A percentile compares a stretch with the other conserved stretches of the same genome.
Evolutionary conservation across 2,888 invertebrate species (phyloP).

Genomic region (Beris morrisii): DNA sequence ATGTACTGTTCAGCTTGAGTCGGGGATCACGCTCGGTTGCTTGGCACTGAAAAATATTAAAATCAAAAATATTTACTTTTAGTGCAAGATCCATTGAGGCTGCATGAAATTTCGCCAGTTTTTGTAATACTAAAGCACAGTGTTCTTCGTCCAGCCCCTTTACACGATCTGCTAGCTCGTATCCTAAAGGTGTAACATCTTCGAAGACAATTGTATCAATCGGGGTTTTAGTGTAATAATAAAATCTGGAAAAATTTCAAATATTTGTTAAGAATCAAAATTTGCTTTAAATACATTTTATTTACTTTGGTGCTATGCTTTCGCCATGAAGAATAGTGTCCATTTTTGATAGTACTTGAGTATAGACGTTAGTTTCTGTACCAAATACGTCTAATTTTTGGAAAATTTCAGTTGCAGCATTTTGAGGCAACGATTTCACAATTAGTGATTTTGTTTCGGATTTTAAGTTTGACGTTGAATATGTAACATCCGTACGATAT

Average conservation of each 20-base stretch:
- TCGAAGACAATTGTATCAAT: constrained; percentile 55
- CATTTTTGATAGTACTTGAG: constrained; percentile 40
- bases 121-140: constrained; percentile 56
- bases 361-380: constrained; percentile 43
- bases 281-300: not conserved
- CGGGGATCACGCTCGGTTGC: not conserved
- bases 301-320: constrained; percentile 38
- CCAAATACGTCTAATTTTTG: constrained; percentile 40
- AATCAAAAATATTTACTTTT: constrained; percentile 49
- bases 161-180: constrained; percentile 58
- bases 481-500: constrained; percentile 23
- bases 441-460: constrained; percentile 35
- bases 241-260: constrained; percentile 1
- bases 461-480: not conserved
- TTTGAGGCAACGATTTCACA: constrained; percentile 37
- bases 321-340: constrained; percentile 34
- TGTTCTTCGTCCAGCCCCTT: constrained; percentile 60
- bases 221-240: constrained; percentile 11
- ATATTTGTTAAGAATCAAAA: constrained; percentile 14
- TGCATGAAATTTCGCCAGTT: constrained; percentile 61
- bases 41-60: not conserved
- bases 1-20: not conserved
- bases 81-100: constrained; percentile 59
- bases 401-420: constrained; percentile 36
- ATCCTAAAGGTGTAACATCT: constrained; percentile 59